phyloP scores from a whole-genome alignment of 2,113 vertebrate genomes.

The Oceanodroma tethys region DNA sequence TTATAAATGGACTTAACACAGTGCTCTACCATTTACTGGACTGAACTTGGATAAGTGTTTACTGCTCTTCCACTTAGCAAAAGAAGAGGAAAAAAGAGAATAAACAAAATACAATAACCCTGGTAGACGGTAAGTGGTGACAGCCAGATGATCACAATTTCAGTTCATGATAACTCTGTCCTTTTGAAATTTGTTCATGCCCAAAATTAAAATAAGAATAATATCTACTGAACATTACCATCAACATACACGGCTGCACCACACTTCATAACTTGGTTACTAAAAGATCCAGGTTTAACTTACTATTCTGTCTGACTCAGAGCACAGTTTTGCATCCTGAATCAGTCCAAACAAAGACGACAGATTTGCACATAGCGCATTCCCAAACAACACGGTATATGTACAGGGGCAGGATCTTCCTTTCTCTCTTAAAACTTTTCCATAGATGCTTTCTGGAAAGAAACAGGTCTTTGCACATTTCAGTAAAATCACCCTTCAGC shows the following conservation, averaged over 20 bases:
- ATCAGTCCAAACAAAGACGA: neutral
- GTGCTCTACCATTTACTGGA: neutral
- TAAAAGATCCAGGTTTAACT: neutral
- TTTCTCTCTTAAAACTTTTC: neutral
- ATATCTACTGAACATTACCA: neutral
- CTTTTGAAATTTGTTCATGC: neutral
- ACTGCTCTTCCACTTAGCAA: neutral
- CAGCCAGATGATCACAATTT: neutral
- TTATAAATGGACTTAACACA: neutral
- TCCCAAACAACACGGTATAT: neutral
- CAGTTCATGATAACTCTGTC: neutral
- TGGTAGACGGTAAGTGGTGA: neutral
- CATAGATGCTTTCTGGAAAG: neutral
- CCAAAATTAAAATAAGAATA: neutral
- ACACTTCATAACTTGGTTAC: neutral
- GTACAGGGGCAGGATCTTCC: neutral
- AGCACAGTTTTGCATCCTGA: neutral
- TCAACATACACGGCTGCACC: neutral
- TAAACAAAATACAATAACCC: neutral
- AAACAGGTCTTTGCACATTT: neutral
- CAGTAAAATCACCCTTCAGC: neutral
- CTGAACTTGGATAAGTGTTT: neutral
- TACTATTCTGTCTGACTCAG: neutral
- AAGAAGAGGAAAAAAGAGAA: neutral
- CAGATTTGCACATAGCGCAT: neutral